A percentile compares a stretch with the other conserved stretches of the same genome.
These are phyloP conservation scores for Drosophila aldrichi DNA, from an alignment of 2,888 invertebrate genomes.

Conservation along the genomic window DNA sequence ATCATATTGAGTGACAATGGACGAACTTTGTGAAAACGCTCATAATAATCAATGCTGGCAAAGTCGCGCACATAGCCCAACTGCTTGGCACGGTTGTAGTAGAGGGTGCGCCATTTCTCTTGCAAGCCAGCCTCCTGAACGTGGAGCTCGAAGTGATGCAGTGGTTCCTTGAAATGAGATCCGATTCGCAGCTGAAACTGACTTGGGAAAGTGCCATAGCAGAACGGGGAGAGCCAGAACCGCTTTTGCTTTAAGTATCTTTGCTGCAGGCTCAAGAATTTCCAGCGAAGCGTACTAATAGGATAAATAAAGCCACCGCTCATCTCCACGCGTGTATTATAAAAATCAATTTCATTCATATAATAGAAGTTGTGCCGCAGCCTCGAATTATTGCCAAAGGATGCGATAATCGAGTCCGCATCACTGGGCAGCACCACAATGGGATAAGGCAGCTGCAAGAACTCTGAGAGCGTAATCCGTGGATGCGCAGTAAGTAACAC, in stretches of 20 bases:
- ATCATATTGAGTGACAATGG: conserved; percentile 45
- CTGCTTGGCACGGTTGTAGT: conserved; percentile 40
- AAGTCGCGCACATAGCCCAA: conserved; percentile 61
- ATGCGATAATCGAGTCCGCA: conserved; percentile 32
- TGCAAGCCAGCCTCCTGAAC: conserved; percentile 53
- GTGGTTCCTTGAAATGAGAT: conserved; percentile 66
- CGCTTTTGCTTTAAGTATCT: conserved; percentile 54
- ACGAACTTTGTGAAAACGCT: conserved; percentile 8
- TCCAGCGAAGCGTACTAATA: conserved; percentile 63
- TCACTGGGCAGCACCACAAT: conserved; percentile 50
- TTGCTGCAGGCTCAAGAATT: conserved; percentile 63
- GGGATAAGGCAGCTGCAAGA: conserved; percentile 41
- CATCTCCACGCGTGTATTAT: conserved; percentile 43
- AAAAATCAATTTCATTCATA: conserved; percentile 25
- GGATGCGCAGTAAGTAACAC: conserved; percentile 31
- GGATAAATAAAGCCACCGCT: conserved; percentile 60
- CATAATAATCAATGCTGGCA: conserved; percentile 32
- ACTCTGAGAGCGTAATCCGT: conserved; percentile 14
- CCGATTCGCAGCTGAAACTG: conserved; percentile 70
- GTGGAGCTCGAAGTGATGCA: conserved; percentile 52
- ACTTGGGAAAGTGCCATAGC: conserved; percentile 63
- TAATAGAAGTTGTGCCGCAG: conserved; percentile 35
- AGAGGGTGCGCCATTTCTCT: conserved; percentile 38
- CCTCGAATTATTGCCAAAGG: conserved; percentile 53
- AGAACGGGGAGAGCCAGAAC: conserved; percentile 64